Evolutionary conservation across 1,140 invertebrate species (phyloP).

Genomic region (Pachyrhynchus sulphureomaculatus): DNA sequence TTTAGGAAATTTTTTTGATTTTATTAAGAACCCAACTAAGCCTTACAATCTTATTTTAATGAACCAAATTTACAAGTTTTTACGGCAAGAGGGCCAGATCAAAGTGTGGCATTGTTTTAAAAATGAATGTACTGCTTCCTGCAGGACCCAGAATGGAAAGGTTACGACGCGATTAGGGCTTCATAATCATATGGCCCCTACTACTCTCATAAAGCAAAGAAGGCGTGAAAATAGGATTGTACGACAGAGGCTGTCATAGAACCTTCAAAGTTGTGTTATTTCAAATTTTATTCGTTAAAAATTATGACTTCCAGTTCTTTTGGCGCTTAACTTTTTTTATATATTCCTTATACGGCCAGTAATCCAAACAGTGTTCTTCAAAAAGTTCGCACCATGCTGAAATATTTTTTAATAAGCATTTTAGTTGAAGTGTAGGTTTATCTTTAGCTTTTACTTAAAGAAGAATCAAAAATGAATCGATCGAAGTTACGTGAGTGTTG

Average conservation of each 20-base stretch:
- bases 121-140: conserved; percentile 33
- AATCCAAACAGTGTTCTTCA: no score
- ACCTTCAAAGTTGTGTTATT: no score
- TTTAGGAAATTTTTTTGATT: conserved; percentile 33
- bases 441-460: no score
- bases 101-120: conserved; percentile 39
- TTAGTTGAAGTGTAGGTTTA: no score
- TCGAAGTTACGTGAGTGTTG: no score
- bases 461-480: no score
- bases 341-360: no score
- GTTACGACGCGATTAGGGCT: conserved; percentile 33
- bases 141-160: conserved; percentile 34
- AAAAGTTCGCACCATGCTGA: no score
- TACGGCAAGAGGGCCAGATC: conserved; percentile 15
- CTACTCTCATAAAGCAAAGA: conserved; percentile 21
- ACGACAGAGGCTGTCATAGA: conserved; percentile 15
- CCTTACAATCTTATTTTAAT: conserved; percentile 32
- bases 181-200: conserved; percentile 35
- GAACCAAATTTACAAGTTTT: conserved; percentile 38
- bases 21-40: conserved; percentile 19
- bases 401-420: no score
- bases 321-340: no score
- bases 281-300: no score
- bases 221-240: conserved; percentile 21
- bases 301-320: no score